Evolutionary conservation across 2,888 invertebrate species (phyloP).

Genomic region (Suillia variegata): DNA sequence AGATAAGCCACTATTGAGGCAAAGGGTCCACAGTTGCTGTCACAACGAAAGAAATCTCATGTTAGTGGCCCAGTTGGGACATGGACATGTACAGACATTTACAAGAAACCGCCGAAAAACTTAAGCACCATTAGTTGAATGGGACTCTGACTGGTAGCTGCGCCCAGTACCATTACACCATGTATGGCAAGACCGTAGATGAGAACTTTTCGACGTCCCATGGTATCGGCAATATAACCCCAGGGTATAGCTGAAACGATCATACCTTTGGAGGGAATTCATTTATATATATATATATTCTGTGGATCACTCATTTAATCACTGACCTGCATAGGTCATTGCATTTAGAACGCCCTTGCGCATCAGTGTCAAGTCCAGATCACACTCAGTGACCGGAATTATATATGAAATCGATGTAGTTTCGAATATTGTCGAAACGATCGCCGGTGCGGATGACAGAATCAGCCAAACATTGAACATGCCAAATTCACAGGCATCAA

Average conservation of each 20-base stretch:
- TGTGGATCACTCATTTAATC: too few relatives aligned
- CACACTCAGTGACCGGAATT: slow-evolving; percentile 75
- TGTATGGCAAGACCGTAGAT: slow-evolving; percentile 70
- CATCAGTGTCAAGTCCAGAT: slow-evolving; percentile 68
- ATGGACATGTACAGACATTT: slow-evolving; percentile 39
- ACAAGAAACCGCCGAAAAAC: slow-evolving; percentile 76
- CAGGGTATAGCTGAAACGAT: slow-evolving; percentile 74
- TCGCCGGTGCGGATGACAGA: slow-evolving; percentile 67
- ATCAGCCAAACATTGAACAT: slow-evolving; percentile 70
- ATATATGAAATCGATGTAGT: slow-evolving; percentile 74
- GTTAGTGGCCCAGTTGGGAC: too few relatives aligned
- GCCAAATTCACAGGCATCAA: slow-evolving; percentile 72
- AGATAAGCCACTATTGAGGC: slow-evolving; percentile 74
- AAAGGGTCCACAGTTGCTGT: slow-evolving; percentile 72
- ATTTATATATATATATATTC: background rate
- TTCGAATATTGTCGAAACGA: slow-evolving; percentile 71
- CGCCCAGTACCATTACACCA: slow-evolving; percentile 68
- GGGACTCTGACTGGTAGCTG: slow-evolving; percentile 69
- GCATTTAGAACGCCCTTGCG: slow-evolving; percentile 75
- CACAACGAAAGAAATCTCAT: background rate
- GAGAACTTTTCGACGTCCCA: slow-evolving; percentile 71
- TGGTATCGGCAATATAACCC: slow-evolving; percentile 77
- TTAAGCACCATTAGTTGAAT: slow-evolving; percentile 70
- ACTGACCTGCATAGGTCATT: slow-evolving; percentile 71
- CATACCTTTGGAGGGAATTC: slow-evolving; percentile 68